A percentile compares a stretch with the other conserved stretches of the same genome.
These are phyloP conservation scores for Tetraneura akinire DNA, from an alignment of 1,140 invertebrate species.

Conservation along the genomic window DNA sequence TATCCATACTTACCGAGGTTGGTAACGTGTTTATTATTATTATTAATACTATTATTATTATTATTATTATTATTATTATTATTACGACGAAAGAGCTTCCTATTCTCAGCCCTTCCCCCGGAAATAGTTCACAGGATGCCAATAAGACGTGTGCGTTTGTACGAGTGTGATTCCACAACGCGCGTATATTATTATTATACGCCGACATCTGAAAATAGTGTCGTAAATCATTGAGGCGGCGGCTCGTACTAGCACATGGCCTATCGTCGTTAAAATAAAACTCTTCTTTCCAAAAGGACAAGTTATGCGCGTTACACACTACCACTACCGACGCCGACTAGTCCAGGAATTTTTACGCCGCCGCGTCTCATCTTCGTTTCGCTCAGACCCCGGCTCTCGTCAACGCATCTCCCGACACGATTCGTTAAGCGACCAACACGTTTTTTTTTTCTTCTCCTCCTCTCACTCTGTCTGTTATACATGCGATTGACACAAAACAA, in stretches of 20 bases:
- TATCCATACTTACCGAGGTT: not conserved
- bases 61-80: no score
- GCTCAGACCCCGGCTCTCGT: not conserved
- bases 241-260: constrained; percentile 34
- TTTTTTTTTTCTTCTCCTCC: no score
- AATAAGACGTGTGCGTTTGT: not conserved
- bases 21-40: constrained; percentile 28
- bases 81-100: constrained; percentile 29
- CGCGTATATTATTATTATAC: no score
- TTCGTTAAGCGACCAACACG: constrained; percentile 43
- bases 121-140: constrained; percentile 51
- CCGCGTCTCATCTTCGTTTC: not conserved
- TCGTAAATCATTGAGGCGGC: constrained; percentile 44
- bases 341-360: constrained; percentile 33
- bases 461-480: no score
- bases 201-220: constrained; percentile 52
- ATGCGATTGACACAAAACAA: constrained; percentile 31
- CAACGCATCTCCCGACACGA: constrained; percentile 28
- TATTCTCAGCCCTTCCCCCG: constrained; percentile 21
- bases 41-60: no score
- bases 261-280: constrained; percentile 50
- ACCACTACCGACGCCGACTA: not conserved
- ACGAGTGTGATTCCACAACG: not conserved
- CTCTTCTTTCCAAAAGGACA: constrained; percentile 41
- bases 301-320: no score